Evolutionary conservation across 2,888 invertebrate species (phyloP).

Genomic region (Agrotis segetum): DNA sequence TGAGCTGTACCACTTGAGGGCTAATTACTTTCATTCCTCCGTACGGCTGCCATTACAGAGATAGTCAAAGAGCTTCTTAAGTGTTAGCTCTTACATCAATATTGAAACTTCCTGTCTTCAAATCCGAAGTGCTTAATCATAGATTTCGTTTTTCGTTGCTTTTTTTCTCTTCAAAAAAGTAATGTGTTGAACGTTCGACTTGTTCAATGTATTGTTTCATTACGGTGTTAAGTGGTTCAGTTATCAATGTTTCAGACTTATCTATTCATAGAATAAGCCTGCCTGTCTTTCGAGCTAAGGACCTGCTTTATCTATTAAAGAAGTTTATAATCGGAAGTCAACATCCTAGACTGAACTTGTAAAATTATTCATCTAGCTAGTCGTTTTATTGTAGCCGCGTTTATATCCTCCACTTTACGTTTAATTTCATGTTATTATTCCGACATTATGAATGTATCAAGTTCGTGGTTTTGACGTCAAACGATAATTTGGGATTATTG

Average conservation of each 20-base stretch:
- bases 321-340: constrained; percentile 25
- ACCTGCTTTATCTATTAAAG: neutral
- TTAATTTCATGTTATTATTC: constrained; percentile 38
- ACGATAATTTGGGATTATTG: constrained; percentile 9
- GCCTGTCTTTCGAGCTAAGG: neutral
- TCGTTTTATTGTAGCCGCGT: neutral
- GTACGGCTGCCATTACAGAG: constrained; percentile 35
- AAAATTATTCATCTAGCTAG: constrained; percentile 18
- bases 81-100: constrained; percentile 10
- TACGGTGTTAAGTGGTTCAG: neutral
- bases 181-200: too few species aligned
- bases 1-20: constrained; percentile 45
- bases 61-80: constrained; percentile 45
- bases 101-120: constrained; percentile 35
- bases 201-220: neutral
- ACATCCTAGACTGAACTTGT: constrained; percentile 5
- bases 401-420: constrained; percentile 9
- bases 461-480: constrained; percentile 20
- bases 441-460: constrained; percentile 23
- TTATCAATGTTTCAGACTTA: neutral
- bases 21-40: constrained; percentile 52
- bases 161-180: neutral
- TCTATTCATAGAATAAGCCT: too few species aligned
- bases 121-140: constrained; percentile 10
- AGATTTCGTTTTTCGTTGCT: constrained; percentile 21